phyloP scores from a whole-genome alignment of 1,140 invertebrate genomes.

The Zaprionus gabonicus region DNA sequence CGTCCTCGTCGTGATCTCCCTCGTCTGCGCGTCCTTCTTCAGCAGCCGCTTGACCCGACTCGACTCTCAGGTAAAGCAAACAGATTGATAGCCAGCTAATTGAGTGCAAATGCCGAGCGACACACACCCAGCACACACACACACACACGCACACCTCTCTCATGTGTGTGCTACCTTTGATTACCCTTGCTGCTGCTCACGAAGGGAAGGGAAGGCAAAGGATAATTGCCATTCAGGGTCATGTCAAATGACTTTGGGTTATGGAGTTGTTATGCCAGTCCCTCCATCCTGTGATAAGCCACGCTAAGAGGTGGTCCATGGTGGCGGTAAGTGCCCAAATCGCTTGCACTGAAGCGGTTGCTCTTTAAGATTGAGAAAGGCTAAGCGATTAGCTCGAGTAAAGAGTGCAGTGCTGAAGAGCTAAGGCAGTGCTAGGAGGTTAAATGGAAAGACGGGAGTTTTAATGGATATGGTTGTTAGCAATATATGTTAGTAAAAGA shows the following conservation, averaged over 20 bases:
- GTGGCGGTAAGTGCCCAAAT: constrained; percentile 16
- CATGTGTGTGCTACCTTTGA: constrained; percentile 33
- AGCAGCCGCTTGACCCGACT: constrained; percentile 15
- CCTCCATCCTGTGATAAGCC: constrained; percentile 44
- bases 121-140: constrained; percentile 9
- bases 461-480: not conserved
- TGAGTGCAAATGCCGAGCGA: constrained; percentile 53
- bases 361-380: constrained; percentile 12
- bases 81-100: constrained; percentile 50
- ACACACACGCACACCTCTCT: not conserved
- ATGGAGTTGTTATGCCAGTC: constrained; percentile 49
- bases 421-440: not conserved
- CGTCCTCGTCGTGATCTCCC: not conserved
- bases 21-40: not conserved
- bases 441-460: not conserved
- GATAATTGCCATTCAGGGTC: constrained; percentile 75
- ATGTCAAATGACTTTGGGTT: constrained; percentile 48
- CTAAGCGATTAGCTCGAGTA: not conserved
- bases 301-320: constrained; percentile 46
- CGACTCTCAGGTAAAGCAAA: constrained; percentile 56
- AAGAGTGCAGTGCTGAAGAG: not conserved
- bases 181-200: constrained; percentile 40
- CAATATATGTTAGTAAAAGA: not conserved
- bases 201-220: constrained; percentile 28
- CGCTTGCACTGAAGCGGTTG: not conserved